These are phyloP conservation scores for Scaptomyza hsui DNA, from an alignment of 1,140 invertebrate genomes.

Conservation along the genomic window DNA sequence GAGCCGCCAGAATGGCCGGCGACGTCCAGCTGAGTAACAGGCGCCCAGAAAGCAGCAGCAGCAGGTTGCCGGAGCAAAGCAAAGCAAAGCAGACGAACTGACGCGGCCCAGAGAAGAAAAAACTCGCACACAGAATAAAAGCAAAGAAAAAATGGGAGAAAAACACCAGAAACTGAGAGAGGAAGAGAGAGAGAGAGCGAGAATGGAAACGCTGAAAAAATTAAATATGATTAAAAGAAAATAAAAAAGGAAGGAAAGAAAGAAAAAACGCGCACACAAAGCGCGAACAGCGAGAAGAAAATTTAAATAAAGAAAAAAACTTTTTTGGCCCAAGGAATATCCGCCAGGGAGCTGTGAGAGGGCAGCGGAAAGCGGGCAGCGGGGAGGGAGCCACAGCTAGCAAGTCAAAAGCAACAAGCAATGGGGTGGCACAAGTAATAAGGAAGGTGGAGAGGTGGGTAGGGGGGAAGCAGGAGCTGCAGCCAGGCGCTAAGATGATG, in stretches of 20 bases:
- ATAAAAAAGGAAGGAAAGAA: slow-evolving; percentile 49
- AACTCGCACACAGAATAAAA: slow-evolving; percentile 39
- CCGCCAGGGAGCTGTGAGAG: slow-evolving; percentile 40
- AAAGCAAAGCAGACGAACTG: background rate
- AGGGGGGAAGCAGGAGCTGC: slow-evolving; percentile 12
- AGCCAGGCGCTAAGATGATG: slow-evolving; percentile 46
- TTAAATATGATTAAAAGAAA: slow-evolving; percentile 83
- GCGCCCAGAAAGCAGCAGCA: slow-evolving; percentile 62
- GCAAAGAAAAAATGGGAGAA: slow-evolving; percentile 26
- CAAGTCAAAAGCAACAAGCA: slow-evolving; percentile 68
- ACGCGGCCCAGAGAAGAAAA: slow-evolving; percentile 38
- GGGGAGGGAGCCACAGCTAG: background rate
- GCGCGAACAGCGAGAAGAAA: slow-evolving; percentile 41
- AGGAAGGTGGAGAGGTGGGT: background rate
- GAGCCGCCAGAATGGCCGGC: slow-evolving; percentile 57
- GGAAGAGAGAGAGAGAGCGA: slow-evolving; percentile 47
- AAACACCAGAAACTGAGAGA: slow-evolving; percentile 24
- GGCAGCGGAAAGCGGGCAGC: background rate
- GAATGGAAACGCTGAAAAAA: slow-evolving; percentile 75
- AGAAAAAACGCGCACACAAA: slow-evolving; percentile 22
- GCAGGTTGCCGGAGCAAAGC: slow-evolving; percentile 40
- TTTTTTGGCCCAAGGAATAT: slow-evolving; percentile 59
- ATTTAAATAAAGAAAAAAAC: slow-evolving; percentile 59
- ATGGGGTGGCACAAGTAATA: slow-evolving; percentile 22
- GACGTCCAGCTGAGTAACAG: slow-evolving; percentile 70